These are phyloP conservation scores for Cygnus atratus DNA, from an alignment of 2,113 vertebrate species.

Conservation along the genomic window DNA sequence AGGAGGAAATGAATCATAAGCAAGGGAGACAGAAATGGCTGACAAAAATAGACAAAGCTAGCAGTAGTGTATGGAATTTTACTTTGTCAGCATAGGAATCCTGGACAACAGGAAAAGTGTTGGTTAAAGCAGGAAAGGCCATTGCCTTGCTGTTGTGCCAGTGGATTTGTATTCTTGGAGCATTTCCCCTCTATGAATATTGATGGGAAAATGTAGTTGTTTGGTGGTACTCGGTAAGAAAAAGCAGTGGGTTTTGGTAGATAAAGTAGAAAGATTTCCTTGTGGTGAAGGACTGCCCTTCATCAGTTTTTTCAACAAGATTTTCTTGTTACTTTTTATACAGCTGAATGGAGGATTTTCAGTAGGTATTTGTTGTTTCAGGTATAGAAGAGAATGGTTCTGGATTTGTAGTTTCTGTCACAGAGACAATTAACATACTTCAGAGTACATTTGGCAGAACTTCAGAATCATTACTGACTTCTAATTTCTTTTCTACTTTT, in stretches of 20 bases:
- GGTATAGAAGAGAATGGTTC: neutral
- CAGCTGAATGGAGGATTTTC: neutral
- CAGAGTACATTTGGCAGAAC: neutral
- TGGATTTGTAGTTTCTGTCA: neutral
- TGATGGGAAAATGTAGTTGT: neutral
- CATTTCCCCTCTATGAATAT: neutral
- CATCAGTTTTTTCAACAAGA: neutral
- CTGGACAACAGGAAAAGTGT: neutral
- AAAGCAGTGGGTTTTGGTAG: neutral
- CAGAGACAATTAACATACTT: neutral
- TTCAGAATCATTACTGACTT: neutral
- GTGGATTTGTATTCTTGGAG: neutral
- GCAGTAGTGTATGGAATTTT: neutral
- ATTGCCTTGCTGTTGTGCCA: neutral
- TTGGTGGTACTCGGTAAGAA: neutral
- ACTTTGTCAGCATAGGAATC: neutral
- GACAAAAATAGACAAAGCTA: neutral
- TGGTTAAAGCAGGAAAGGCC: neutral
- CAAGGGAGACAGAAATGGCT: neutral
- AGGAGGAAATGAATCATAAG: neutral
- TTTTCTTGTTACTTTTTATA: neutral
- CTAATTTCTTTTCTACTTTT: neutral
- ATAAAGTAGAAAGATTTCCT: neutral
- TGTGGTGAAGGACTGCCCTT: neutral
- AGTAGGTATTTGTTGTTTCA: neutral